Base-by-base conservation (phyloP, 2,113 vertebrate genomes). In the Spheniscus mendiculus region DNA sequence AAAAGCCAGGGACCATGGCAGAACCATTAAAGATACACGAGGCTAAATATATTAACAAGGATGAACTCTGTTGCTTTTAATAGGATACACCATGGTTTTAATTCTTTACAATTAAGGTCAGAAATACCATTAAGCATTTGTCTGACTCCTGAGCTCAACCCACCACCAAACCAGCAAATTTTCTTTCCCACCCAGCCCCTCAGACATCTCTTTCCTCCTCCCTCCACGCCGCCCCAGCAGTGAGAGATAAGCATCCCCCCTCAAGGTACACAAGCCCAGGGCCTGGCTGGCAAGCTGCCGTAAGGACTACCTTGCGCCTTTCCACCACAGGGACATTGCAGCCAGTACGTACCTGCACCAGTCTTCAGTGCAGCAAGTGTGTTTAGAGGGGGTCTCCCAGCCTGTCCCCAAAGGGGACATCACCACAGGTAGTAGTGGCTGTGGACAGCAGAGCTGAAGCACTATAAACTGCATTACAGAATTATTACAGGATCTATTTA, bases 221-320 rank as follows among this genome's bases (percentile, higher is more conserved):
- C 14, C 11, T 82, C 19, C 50, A 63, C 1, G 4, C 20, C 38
- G 53, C 8, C 11, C 12, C 10, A 65, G 22, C 15, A 44, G 44
- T 1, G 2, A 80, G 9, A 30, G 44, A 47, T 12, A 22, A 65
- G 52, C 12, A 69, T 8, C 12, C 3, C 9, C 16, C 45, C 29
- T 85, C 0, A 0, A 30, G 27, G 34, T 36, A 34, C 45, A 26
- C 0, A 0, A 88, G 47, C 27, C 47, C 12, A 49, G 30, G 19
- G 20, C 15, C 21, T 34, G 30, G 38, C 34, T 34, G 7, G 25
- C 18, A 67, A 53, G 50, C 27, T 32, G 45, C 16, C 16, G 9
- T n/a, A 27, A 69, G 67, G 34, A 65, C 5, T 6, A 36, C 20
- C 52, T 45, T 0, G 6, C 4, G 12, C n/a, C 25, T 29, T 77